Percentiles rank a stretch among this genome's conserved stretches.
These are phyloP conservation scores for Eumerus sabulonum DNA, from an alignment of 2,888 invertebrate genomes.

Conservation along the genomic window DNA sequence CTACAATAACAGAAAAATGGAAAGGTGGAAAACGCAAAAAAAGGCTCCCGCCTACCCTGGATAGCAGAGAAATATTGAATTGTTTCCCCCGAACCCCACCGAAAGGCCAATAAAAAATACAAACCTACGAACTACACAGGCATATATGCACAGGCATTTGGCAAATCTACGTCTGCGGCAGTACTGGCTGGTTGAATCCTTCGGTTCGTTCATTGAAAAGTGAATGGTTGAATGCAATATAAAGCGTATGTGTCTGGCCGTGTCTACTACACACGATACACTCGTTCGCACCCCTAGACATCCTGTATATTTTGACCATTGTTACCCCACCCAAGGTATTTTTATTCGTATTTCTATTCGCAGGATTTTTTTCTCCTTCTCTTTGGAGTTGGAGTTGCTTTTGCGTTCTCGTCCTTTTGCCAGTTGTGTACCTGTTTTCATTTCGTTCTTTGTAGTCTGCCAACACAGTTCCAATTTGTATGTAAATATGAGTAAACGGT, in stretches of 20 bases:
- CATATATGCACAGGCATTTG: too few species aligned
- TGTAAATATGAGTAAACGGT: slow-evolving; percentile 57
- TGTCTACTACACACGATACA: neutral
- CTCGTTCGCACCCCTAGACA: neutral
- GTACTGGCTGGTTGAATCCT: slow-evolving; percentile 5
- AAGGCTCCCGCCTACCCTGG: too few species aligned
- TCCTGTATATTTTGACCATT: slow-evolving; percentile 3
- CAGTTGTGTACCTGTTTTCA: too few species aligned
- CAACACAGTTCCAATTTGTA: slow-evolving; percentile 57
- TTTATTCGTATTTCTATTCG: slow-evolving; percentile 26
- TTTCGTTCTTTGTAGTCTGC: slow-evolving; percentile 41
- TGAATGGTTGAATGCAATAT: slow-evolving; percentile 43
- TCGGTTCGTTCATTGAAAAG: slow-evolving; percentile 31
- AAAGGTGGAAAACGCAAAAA: too few species aligned
- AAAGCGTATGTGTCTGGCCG: slow-evolving; percentile 16
- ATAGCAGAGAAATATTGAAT: too few species aligned
- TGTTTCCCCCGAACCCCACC: too few species aligned
- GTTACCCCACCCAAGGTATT: slow-evolving; percentile 38
- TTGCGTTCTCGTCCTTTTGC: too few species aligned
- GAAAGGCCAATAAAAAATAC: too few species aligned
- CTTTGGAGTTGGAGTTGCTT: slow-evolving; percentile 11
- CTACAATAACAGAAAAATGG: too few species aligned
- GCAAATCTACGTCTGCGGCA: too few species aligned
- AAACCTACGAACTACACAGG: too few species aligned
- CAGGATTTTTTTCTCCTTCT: neutral